phyloP scores from a whole-genome alignment of 2,888 invertebrate species.

The Philaethria dido region DNA sequence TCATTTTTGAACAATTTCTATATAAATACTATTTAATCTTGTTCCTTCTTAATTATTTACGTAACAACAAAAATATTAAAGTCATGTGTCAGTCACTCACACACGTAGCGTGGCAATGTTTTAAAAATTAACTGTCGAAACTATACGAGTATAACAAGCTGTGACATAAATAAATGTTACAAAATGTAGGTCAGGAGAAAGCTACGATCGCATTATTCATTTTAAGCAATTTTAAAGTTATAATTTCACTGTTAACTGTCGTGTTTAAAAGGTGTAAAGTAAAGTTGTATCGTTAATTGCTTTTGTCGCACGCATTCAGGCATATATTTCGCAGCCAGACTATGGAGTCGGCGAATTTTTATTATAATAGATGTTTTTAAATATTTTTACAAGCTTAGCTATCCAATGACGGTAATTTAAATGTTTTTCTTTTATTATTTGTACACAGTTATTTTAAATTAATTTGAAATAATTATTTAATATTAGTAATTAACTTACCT shows the following conservation, averaged over 20 bases:
- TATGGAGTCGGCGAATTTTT: background rate
- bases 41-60: conserved; percentile 1
- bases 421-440: too few relatives aligned
- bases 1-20: background rate
- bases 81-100: background rate
- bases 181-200: conserved; percentile 32
- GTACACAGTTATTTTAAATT: too few relatives aligned
- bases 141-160: background rate
- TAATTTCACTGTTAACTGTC: conserved; percentile 33
- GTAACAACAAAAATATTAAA: background rate
- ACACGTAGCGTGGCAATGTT: background rate
- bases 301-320: conserved; percentile 28
- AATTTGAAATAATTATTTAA: too few relatives aligned
- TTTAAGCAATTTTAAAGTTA: conserved; percentile 32
- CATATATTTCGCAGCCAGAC: background rate
- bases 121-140: background rate
- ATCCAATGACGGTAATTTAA: too few relatives aligned
- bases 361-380: background rate
- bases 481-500: too few relatives aligned
- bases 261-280: conserved; percentile 39
- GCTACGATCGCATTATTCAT: conserved; percentile 26
- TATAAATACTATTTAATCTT: background rate
- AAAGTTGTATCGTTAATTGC: conserved; percentile 38
- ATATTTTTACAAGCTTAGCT: background rate
- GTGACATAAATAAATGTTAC: conserved; percentile 5